Conservation (phyloP, 2,113 vertebrate genomes). For the Saguinus midas region DNA sequence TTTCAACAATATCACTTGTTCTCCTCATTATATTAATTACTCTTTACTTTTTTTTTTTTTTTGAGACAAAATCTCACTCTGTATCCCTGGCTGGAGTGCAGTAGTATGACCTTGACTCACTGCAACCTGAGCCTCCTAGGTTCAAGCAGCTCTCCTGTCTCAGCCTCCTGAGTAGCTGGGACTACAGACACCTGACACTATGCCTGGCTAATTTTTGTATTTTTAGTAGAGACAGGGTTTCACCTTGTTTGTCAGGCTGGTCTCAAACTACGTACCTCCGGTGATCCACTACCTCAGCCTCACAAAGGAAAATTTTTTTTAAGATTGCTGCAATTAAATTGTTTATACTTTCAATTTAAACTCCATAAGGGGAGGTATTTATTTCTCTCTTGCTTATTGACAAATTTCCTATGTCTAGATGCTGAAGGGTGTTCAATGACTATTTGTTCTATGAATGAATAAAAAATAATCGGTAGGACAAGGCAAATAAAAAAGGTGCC, state of each 20-base stretch:
- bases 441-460: not conserved
- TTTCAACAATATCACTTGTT: not conserved
- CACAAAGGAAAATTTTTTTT: not conserved
- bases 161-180: too few relatives aligned
- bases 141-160: too few relatives aligned
- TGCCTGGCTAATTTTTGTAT: too few relatives aligned
- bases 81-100: too few relatives aligned
- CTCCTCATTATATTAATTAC: not conserved
- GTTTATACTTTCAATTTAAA: not conserved
- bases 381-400: not conserved
- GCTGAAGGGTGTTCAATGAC: fast-evolving
- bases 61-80: too few relatives aligned
- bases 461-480: not conserved
- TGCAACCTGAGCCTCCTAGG: too few relatives aligned
- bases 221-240: too few relatives aligned
- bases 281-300: too few relatives aligned
- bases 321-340: not conserved
- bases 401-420: not conserved
- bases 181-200: too few relatives aligned
- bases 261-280: too few relatives aligned
- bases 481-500: not conserved
- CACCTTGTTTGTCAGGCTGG: too few relatives aligned
- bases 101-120: too few relatives aligned
- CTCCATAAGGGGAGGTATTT: not conserved
- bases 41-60: not conserved